Base-by-base conservation (phyloP, 2,888 invertebrate genomes). In the Parelbella ahira region DNA sequence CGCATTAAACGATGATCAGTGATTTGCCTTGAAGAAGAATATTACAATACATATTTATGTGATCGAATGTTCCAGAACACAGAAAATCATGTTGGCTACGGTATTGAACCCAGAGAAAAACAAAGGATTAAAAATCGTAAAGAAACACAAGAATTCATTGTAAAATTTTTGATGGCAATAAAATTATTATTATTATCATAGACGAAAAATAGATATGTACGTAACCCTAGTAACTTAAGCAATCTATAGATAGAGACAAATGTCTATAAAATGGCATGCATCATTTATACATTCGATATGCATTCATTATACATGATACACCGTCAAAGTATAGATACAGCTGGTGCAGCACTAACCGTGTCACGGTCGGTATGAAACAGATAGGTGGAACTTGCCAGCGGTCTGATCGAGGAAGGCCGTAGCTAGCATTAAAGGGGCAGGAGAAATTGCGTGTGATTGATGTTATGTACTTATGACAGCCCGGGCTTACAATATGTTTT, bases 361-460 rank as follows among this genome's bases (percentile, higher is more conserved):
- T 41, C 41, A 41, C 20, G 41, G 41, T 41, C 33, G 33, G 10
- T 41, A 27, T 20, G 25, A 27, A 27, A 41, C 21, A 21, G 27
- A 41, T 20, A 33, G 10, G 33, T 21, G 41, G 41, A 41, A 41
- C 33, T 33, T 41, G 24, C 39, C 32, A 21, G 25, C 39, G 2
- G 19, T 11, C 20, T 28, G 20, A 37, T 20, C 27, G 20, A 37
- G 20, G 28, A 37, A 20, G 11, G 5, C 20, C 10, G 9, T 12
- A 33, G 13, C 8, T 9, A 20, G 34, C 34, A 42, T 49, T 47
- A 54, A 54, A 47, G 50, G 48, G 45, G 46, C 45, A 24, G 49
- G 51, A 48, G 50, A 54, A 56, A 55, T 45, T 7, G 39, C 11
- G 44, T 13, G 49, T 54, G 56, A 58, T 57, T 54, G 55, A 60